Percentiles rank a stretch among this genome's conserved stretches.
These are phyloP conservation scores for Orchesellides sinensis DNA, from an alignment of 2,888 invertebrate species.

Conservation along the genomic window DNA sequence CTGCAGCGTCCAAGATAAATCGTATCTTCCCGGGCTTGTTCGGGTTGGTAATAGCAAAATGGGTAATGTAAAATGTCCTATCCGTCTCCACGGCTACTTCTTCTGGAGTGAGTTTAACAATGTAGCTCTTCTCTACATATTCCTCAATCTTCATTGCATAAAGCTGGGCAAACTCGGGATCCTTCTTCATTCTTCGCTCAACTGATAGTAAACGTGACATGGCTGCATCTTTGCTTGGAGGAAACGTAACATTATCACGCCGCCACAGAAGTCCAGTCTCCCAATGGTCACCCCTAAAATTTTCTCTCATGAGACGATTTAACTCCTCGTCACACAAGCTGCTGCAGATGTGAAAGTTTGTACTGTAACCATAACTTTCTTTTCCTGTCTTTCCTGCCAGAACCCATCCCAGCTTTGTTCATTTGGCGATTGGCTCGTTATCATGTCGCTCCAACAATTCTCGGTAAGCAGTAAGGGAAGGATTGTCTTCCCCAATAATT, in stretches of 20 bases:
- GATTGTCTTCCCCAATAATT: slow-evolving; percentile 2
- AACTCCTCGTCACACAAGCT: not conserved
- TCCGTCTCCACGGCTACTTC: not conserved
- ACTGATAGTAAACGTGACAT: slow-evolving; percentile 18
- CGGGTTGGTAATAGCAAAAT: slow-evolving; percentile 41
- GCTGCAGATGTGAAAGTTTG: not conserved
- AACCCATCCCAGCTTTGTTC: not conserved
- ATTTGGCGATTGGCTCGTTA: not conserved
- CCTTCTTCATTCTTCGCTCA: slow-evolving; percentile 10
- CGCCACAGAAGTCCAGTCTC: slow-evolving; percentile 68
- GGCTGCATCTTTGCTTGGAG: slow-evolving; percentile 13
- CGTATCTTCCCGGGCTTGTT: slow-evolving; percentile 58
- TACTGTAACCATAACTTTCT: not conserved
- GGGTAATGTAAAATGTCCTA: slow-evolving; percentile 44
- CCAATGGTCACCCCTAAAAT: slow-evolving; percentile 11
- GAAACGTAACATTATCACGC: slow-evolving; percentile 3
- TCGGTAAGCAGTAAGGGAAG: not conserved
- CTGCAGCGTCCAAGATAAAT: slow-evolving; percentile 24
- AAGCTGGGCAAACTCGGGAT: slow-evolving; percentile 25
- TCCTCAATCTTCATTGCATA: slow-evolving; percentile 58
- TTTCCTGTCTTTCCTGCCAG: not conserved
- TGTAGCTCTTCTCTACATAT: slow-evolving; percentile 55
- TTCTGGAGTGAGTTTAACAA: slow-evolving; percentile 23
- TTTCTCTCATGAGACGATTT: not conserved
- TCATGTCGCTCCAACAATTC: not conserved